phyloP scores from a whole-genome alignment of 2,888 invertebrate genomes.

The Chelonus formosanus region DNA sequence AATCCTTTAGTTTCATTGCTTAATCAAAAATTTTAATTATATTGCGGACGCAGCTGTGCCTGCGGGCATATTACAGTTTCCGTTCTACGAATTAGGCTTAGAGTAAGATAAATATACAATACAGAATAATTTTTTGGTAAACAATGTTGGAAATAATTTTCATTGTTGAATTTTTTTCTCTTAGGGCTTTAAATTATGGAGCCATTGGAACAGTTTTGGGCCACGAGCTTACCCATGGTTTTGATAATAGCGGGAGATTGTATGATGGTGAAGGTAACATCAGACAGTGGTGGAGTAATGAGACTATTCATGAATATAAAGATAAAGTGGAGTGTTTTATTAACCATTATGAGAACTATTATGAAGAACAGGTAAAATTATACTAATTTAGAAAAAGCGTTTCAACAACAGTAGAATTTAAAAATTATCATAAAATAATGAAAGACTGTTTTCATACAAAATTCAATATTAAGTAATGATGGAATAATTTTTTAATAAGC shows the following conservation, averaged over 20 bases:
- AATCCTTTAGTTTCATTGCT: neutral
- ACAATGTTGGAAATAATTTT: conserved; percentile 1
- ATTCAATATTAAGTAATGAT: too few relatives aligned
- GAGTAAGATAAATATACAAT: conserved; percentile 72
- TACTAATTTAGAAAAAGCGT: neutral
- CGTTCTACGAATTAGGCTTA: conserved; percentile 84
- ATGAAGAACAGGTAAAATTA: conserved; percentile 69
- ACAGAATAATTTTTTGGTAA: conserved; percentile 2
- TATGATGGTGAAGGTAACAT: conserved; percentile 87
- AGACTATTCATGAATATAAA: conserved; percentile 78
- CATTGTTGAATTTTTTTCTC: conserved; percentile 46
- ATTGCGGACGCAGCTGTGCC: conserved; percentile 76
- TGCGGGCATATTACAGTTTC: conserved; percentile 83
- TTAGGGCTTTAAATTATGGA: conserved; percentile 83
- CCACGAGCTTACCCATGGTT: conserved; percentile 74
- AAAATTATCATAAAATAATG: too few relatives aligned
- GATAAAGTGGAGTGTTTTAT: conserved; percentile 84
- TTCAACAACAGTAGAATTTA: too few relatives aligned
- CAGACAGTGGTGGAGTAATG: conserved; percentile 89
- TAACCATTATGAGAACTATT: conserved; percentile 80
- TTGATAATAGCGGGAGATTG: conserved; percentile 76
- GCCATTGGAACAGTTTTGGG: conserved; percentile 82
- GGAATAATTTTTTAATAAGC: too few relatives aligned
- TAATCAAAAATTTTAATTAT: conserved; percentile 14
- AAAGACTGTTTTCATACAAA: too few relatives aligned